Conservation (phyloP, 2,113 vertebrate species). For the Etheostoma cragini region DNA sequence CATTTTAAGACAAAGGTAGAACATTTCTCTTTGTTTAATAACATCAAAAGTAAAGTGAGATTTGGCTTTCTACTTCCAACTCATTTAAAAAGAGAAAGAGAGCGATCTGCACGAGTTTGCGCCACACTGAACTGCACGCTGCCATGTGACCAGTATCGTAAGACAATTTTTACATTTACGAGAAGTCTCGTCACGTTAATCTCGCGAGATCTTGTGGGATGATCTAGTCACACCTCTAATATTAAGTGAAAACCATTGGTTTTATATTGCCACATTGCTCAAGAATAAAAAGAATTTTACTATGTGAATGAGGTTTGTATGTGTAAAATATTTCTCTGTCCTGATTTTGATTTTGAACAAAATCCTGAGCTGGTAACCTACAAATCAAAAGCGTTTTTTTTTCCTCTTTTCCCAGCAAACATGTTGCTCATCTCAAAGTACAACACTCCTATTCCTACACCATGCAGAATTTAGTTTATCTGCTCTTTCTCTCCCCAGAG, state of each 20-base stretch:
- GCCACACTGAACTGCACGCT: no score
- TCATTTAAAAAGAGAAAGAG: no score
- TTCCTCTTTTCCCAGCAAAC: not conserved
- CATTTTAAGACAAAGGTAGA: no score
- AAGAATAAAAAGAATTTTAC: not conserved
- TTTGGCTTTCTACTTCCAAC: no score
- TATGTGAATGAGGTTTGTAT: not conserved
- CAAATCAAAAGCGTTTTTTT: conserved; percentile 6
- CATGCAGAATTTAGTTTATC: conserved; percentile 62
- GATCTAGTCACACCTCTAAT: no score
- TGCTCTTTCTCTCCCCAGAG: conserved; percentile 44
- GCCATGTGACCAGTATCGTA: no score
- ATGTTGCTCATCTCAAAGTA: conserved; percentile 28
- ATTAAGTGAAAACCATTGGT: not conserved
- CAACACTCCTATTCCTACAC: conserved; percentile 21
- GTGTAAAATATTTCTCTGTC: conserved; percentile 3
- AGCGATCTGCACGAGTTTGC: no score
- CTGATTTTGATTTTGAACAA: conserved; percentile 15
- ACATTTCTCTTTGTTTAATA: no score
- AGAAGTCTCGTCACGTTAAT: no score
- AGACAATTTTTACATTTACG: no score
- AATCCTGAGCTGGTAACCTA: not conserved
- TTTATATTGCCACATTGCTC: not conserved
- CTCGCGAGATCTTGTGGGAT: no score
- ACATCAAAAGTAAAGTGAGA: no score